Evolutionary conservation across 2,888 invertebrate genomes (phyloP), one percentile per base, ranked within the genome.

Genomic region (Agrilus mali): DNA sequence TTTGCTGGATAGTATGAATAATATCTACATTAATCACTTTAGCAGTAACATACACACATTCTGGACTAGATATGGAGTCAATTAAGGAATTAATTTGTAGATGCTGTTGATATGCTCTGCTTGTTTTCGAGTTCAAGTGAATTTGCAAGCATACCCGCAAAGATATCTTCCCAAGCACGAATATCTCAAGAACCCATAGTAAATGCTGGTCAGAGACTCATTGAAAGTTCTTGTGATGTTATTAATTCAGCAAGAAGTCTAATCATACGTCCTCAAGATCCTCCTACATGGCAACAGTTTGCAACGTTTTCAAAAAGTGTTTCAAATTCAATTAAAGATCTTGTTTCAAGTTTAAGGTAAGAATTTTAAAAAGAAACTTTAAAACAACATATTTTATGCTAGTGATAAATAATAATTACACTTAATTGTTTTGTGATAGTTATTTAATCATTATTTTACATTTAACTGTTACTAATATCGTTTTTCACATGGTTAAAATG

Each of bases 281-380:
- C 94, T 3, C 77, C 86, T 1, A 90, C 90, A 16, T 97, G 97
- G 94, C 95, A 95, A 63, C 75, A 83, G 45, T 78, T 98, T 47
- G 94, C 96, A 1, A 80, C 80, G 55, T 92, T 95, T 70, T 94
- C 94, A 61, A 95, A 93, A 64, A 84, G 82, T 40, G 95, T 98
- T 1, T 95, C 95, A 1, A 96, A 97, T 64, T 88, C 93, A 22
- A 96, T 98, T 60, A 97, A 97, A 68, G 79, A 82, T 10, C 75
- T 98, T 4, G 94, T 96, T 4, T 82, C 89, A 12, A 88, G 90
- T 50, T 92, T 96, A 55, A 80, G 86, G 76, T 82, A 60, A 55
- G 60, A 14, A 34, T 39, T 35, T 42, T 20, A 37, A 40, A 16
- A 12, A 13, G 15, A n/a, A 14, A 12, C n/a, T n/a, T n/a, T n/a